Base-by-base conservation (phyloP, 2,888 invertebrate species). In the Lepetodrilus schrolli region DNA sequence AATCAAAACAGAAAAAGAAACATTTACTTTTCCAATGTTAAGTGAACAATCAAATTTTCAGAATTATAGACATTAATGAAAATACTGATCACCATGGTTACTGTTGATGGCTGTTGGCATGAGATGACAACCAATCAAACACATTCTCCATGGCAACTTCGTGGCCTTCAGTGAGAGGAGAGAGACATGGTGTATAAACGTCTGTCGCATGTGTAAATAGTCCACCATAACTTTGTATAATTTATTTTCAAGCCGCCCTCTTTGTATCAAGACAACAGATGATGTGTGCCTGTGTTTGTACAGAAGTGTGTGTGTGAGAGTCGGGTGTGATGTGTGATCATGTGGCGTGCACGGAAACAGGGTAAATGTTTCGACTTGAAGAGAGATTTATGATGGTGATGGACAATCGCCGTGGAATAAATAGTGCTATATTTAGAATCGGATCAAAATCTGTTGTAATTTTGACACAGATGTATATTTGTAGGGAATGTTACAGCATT, bases 321-420 rank as follows among this genome's bases (percentile, higher is more conserved):
- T 30, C 23, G 8, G n/a, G 58, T 17, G 2, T 23, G 30, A 20
- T 58, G 58, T 30, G 34, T 58, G 58, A 30, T 3, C 30, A n/a
- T 58, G 58, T 58, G 30, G 58, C 58, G 26, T 30, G 30, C n/a
- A n/a, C 58, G 58, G 58, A 58, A 58, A 58, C 58, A 58, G 58
- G 58, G 58, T 58, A 58, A 30, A 58, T 58, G 58, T 58, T 58
- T 58, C 34, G 58, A 58, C 58, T 58, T 30, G 3, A 23, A 5
- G 58, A 58, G 30, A 34, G 30, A 30, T 21, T 23, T 58, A n/a
- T 58, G 58, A 58, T 58, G 58, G 17, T 30, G 7, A 26, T 7
- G 17, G 58, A 58, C 58, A 58, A 58, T 58, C 58, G 34, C 34
- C 58, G 34, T 58, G 5, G 26, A 30, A 30, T 26, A 13, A n/a